Conservation (phyloP, 1,140 invertebrate species). For the Lordiphosa collinella region DNA sequence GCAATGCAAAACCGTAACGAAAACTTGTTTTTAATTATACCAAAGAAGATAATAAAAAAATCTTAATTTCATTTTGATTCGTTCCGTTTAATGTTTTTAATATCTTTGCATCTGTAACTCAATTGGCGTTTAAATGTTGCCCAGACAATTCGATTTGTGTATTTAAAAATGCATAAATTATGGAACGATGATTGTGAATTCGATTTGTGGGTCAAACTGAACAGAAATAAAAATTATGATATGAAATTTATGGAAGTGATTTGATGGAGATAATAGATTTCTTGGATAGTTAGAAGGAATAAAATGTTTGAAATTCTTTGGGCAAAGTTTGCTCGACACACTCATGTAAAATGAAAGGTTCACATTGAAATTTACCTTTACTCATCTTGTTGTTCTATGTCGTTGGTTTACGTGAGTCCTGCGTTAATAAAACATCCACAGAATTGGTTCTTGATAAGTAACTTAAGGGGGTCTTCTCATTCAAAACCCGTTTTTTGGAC, state of each 20-base stretch:
- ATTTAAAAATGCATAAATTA: conserved; percentile 70
- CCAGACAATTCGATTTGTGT: conserved; percentile 60
- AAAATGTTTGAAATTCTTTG: too few relatives aligned
- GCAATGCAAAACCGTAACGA: conserved; percentile 42
- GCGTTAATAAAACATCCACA: too few relatives aligned
- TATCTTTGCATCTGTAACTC: conserved; percentile 18
- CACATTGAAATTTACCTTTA: too few relatives aligned
- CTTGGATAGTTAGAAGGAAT: not conserved
- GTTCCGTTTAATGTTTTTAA: conserved; percentile 36
- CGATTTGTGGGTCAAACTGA: conserved; percentile 47
- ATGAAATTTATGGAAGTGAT: too few relatives aligned
- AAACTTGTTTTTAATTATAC: conserved; percentile 73
- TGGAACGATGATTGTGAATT: conserved; percentile 28
- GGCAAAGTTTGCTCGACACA: too few relatives aligned
- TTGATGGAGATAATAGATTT: conserved; percentile 28
- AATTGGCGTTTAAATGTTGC: conserved; percentile 41
- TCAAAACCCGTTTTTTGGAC: too few relatives aligned
- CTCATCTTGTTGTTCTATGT: too few relatives aligned
- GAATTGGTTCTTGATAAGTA: too few relatives aligned
- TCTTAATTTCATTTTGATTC: conserved; percentile 19
- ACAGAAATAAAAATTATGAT: conserved; percentile 18
- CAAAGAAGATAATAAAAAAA: not conserved
- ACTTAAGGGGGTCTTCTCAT: too few relatives aligned
- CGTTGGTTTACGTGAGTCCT: too few relatives aligned
- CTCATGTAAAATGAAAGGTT: too few relatives aligned